Evolutionary conservation across 2,888 invertebrate genomes (phyloP).

Genomic region (Tanaodytes sp.): DNA sequence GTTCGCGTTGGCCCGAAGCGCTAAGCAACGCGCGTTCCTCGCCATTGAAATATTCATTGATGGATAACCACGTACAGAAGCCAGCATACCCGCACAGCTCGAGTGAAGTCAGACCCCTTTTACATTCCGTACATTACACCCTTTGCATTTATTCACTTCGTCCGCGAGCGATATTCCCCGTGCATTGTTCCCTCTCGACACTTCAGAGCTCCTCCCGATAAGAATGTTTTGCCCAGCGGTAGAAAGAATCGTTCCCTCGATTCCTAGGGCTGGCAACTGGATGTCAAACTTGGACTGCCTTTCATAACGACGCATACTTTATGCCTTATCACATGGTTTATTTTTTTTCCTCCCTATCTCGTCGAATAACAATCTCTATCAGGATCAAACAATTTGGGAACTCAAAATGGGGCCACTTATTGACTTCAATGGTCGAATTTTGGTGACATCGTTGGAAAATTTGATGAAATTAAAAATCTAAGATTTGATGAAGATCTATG

Average conservation of each 20-base stretch:
- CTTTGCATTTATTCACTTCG: conserved; percentile 55
- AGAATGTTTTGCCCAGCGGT: conserved; percentile 36
- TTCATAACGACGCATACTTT: no score
- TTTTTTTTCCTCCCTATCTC: background rate
- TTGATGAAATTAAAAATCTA: no score
- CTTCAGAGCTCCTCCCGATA: conserved; percentile 41
- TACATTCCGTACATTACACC: conserved; percentile 56
- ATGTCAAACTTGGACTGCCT: no score
- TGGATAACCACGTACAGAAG: conserved; percentile 51
- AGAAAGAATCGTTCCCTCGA: conserved; percentile 3
- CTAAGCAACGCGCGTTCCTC: conserved; percentile 48
- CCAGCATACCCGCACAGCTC: conserved; percentile 34
- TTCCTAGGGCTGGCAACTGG: no score
- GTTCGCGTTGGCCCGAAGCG: conserved; percentile 26
- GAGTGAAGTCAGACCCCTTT: conserved; percentile 45
- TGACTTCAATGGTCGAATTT: no score
- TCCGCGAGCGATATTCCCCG: conserved; percentile 47
- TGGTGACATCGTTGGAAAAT: no score
- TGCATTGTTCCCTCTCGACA: conserved; percentile 48
- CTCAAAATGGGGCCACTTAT: no score
- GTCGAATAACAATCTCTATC: no score
- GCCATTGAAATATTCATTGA: conserved; percentile 52
- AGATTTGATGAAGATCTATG: no score
- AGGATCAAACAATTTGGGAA: no score
- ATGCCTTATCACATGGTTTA: no score